A percentile compares a stretch with the other conserved stretches of the same genome.
Evolutionary conservation across 2,797 vertebrate species (phyloP).

Genomic region (Sarcoramphus papa): DNA sequence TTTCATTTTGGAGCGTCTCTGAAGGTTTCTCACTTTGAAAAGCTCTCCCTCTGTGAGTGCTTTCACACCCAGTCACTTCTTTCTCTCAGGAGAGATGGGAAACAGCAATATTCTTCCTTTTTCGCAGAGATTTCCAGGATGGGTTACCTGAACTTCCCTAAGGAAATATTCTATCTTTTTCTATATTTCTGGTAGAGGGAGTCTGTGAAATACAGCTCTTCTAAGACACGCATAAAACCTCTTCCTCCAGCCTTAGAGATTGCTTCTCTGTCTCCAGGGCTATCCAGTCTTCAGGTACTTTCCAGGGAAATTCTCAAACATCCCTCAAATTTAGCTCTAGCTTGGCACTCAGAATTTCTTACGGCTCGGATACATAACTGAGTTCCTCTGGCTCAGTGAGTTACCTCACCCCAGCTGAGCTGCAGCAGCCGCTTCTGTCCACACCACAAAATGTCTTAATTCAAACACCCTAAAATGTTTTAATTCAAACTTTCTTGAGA

Average conservation of each 20-base stretch:
- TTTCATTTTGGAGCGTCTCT: not conserved
- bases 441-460: not conserved
- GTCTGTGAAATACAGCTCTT: not conserved
- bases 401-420: not conserved
- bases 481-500: not conserved
- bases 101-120: not conserved
- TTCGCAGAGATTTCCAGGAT: not conserved
- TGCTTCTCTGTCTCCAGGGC: not conserved
- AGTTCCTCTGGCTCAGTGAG: not conserved
- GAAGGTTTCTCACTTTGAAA: not conserved
- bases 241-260: not conserved
- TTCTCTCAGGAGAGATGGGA: not conserved
- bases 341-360: not conserved
- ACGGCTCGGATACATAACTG: not conserved
- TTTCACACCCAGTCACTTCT: not conserved
- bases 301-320: not conserved
- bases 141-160: not conserved
- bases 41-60: not conserved
- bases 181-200: accelerated
- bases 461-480: not conserved
- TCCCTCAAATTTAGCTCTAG: not conserved
- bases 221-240: not conserved
- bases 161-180: not conserved
- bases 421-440: not conserved
- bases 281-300: not conserved